Evolutionary conservation across 1,140 invertebrate genomes (phyloP).

Genomic region (Drosophila cardini): DNA sequence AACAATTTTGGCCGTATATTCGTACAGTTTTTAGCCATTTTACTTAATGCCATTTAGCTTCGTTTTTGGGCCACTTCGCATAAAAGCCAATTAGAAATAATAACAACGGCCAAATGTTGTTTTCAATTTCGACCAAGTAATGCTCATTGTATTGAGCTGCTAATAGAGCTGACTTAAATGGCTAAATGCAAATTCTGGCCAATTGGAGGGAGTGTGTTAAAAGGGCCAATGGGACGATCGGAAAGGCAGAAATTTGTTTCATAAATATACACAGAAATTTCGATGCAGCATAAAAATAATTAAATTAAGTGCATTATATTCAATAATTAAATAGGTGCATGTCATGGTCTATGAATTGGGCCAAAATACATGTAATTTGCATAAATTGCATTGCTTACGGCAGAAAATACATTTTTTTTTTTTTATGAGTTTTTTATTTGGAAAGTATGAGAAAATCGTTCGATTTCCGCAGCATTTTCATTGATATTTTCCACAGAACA

Average conservation of each 20-base stretch:
- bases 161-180: constrained; percentile 41
- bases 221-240: too few species aligned
- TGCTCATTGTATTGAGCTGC: constrained; percentile 33
- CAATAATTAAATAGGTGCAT: constrained; percentile 12
- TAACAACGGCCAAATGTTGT: constrained; percentile 61
- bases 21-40: constrained; percentile 9
- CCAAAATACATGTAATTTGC: constrained; percentile 12
- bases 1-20: constrained; percentile 39
- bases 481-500: neutral
- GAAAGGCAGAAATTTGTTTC: neutral
- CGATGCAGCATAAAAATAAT: constrained; percentile 8
- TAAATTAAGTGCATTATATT: constrained; percentile 21
- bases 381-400: constrained; percentile 11
- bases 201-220: neutral
- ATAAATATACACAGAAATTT: constrained; percentile 15
- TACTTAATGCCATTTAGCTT: constrained; percentile 30
- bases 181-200: constrained; percentile 6
- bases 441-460: neutral
- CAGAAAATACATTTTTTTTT: neutral
- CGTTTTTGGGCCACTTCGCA: neutral
- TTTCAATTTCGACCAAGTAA: constrained; percentile 61
- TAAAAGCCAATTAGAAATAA: constrained; percentile 75
- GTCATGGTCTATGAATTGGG: neutral
- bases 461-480: constrained; percentile 8
- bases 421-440: neutral